phyloP scores from a whole-genome alignment of 2,797 vertebrate genomes.

The Tamandua tetradactyla region DNA sequence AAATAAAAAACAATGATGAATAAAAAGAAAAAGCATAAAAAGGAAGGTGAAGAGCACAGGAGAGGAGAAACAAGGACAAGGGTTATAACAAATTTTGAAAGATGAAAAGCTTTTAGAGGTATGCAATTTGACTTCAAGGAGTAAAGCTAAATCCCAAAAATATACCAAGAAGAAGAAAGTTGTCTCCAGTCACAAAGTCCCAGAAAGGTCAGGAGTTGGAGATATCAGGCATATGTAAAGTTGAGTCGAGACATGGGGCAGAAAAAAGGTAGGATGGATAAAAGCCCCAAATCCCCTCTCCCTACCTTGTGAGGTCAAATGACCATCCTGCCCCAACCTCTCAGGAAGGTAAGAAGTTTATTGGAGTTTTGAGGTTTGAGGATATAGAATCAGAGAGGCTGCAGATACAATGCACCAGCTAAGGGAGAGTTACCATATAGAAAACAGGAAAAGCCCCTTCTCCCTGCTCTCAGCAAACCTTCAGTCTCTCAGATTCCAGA shows the following conservation, averaged over 20 bases:
- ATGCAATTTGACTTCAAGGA: not conserved
- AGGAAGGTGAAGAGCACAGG: too few species aligned
- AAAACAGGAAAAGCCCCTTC: not conserved
- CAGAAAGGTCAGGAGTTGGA: not conserved
- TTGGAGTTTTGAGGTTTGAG: not conserved
- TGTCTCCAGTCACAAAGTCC: not conserved
- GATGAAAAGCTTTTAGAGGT: not conserved
- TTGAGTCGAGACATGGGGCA: not conserved
- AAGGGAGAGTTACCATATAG: not conserved
- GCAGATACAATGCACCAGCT: too few species aligned
- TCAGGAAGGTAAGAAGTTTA: not conserved
- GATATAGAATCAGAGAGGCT: not conserved
- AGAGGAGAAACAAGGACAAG: too few species aligned
- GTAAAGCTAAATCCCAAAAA: not conserved
- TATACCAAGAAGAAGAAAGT: not conserved
- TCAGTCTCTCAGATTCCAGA: not conserved
- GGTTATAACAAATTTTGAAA: not conserved
- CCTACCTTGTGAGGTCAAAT: not conserved
- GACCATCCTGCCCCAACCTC: not conserved
- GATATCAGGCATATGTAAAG: not conserved
- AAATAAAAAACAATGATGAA: not conserved
- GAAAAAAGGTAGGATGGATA: not conserved
- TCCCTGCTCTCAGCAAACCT: not conserved
- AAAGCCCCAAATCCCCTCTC: not conserved
- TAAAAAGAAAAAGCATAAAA: too few species aligned